Evolutionary conservation across 2,888 invertebrate genomes (phyloP).

Genomic region (Pachydiplax longipennis): DNA sequence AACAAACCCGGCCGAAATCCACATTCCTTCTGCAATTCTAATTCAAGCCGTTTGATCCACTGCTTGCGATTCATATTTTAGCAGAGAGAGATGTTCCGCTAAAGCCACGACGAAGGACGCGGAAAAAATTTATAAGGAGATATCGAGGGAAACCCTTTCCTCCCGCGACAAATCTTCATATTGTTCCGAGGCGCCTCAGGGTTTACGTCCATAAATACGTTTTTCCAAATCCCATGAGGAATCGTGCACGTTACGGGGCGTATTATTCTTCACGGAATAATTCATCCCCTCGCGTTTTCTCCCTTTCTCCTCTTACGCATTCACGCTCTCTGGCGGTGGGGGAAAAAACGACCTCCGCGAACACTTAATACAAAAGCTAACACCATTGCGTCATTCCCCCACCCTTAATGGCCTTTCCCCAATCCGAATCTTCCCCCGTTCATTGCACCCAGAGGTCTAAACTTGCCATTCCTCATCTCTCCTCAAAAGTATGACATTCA

Average conservation of each 20-base stretch:
- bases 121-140: neutral
- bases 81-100: neutral
- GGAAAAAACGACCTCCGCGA: neutral
- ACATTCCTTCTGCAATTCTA: no score
- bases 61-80: no score
- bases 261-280: slow-evolving; percentile 23
- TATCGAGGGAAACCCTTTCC: neutral
- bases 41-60: no score
- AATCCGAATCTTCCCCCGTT: neutral
- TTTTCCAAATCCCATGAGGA: slow-evolving; percentile 43
- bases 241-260: slow-evolving; percentile 17
- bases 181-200: neutral
- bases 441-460: neutral
- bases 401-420: neutral
- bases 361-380: neutral
- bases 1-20: no score
- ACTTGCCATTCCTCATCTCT: neutral
- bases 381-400: neutral
- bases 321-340: neutral
- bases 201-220: slow-evolving; percentile 26
- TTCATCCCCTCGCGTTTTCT: neutral
- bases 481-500: neutral
- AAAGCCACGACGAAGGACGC: slow-evolving; percentile 14
- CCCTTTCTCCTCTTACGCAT: neutral
- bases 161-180: slow-evolving; percentile 35